Percentiles rank a stretch among this genome's conserved stretches.
Evolutionary conservation across 2,113 vertebrate species (phyloP).

Genomic region (Pseudonaja textilis): DNA sequence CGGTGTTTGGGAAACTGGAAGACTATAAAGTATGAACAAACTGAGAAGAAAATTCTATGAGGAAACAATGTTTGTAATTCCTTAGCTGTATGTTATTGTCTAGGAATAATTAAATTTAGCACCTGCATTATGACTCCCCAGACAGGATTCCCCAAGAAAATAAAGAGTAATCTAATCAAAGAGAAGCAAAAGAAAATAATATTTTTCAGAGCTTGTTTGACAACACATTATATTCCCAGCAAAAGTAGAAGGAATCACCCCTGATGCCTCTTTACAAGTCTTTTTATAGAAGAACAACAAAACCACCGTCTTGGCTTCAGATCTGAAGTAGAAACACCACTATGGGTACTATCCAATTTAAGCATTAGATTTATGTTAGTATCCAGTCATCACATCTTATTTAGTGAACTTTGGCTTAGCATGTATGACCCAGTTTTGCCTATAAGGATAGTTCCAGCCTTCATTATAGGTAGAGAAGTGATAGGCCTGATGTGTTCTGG

Average conservation of each 20-base stretch:
- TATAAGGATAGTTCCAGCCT: background rate
- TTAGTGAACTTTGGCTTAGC: background rate
- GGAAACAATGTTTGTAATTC: background rate
- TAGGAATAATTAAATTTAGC: background rate
- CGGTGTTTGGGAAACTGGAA: background rate
- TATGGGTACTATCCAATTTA: background rate
- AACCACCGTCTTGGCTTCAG: background rate
- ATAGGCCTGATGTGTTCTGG: background rate
- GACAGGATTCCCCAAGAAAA: background rate
- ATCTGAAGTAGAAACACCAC: background rate
- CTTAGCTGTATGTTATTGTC: background rate
- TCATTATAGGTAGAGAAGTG: background rate
- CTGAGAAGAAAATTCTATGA: background rate
- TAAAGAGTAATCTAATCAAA: background rate
- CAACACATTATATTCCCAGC: background rate
- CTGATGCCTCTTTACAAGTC: background rate
- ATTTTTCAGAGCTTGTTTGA: background rate
- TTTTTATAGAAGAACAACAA: constrained; percentile 5
- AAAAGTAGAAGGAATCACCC: background rate
- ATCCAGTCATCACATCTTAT: background rate
- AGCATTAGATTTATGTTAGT: background rate
- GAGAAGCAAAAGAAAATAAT: background rate
- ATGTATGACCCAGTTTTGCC: background rate
- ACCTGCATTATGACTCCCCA: background rate
- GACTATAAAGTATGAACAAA: background rate